These are phyloP conservation scores for Zaprionus obscuricornis DNA, from an alignment of 2,888 invertebrate species.

Conservation along the genomic window DNA sequence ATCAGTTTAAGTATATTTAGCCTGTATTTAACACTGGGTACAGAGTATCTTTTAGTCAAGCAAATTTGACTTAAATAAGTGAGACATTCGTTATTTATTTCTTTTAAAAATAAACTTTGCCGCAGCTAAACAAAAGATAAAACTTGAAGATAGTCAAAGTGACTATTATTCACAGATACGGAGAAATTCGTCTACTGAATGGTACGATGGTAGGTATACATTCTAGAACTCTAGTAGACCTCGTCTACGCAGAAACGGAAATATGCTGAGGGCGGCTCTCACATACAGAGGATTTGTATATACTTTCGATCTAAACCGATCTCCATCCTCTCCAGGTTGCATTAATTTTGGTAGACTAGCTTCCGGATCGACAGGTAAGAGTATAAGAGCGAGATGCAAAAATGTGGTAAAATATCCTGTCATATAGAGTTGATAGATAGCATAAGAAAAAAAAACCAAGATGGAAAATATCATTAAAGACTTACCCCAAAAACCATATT, in stretches of 20 bases:
- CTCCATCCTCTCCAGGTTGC: conserved; percentile 74
- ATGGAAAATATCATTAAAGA: background rate
- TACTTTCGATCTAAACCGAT: conserved; percentile 73
- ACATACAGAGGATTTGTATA: conserved; percentile 81
- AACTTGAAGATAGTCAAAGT: conserved; percentile 49
- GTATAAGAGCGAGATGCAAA: conserved; percentile 71
- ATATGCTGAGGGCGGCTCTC: conserved; percentile 73
- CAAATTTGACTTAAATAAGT: conserved; percentile 4
- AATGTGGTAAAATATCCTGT: conserved; percentile 77
- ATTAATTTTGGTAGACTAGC: conserved; percentile 70
- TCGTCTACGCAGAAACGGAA: conserved; percentile 79
- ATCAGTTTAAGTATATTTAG: no score
- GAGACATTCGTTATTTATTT: conserved; percentile 12
- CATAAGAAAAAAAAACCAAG: background rate
- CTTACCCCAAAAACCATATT: conserved; percentile 80
- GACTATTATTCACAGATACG: conserved; percentile 20
- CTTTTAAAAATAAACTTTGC: conserved; percentile 33
- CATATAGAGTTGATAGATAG: background rate
- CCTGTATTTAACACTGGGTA: no score
- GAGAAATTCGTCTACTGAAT: conserved; percentile 27
- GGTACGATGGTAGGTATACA: background rate
- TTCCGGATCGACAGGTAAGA: conserved; percentile 77
- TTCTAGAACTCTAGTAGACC: conserved; percentile 74
- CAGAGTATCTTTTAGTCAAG: conserved; percentile 1
- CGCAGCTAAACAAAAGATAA: conserved; percentile 62